A percentile compares a stretch with the other conserved stretches of the same genome.
phyloP scores from a whole-genome alignment of 1,140 invertebrate species.

The Drepana arcuata region DNA sequence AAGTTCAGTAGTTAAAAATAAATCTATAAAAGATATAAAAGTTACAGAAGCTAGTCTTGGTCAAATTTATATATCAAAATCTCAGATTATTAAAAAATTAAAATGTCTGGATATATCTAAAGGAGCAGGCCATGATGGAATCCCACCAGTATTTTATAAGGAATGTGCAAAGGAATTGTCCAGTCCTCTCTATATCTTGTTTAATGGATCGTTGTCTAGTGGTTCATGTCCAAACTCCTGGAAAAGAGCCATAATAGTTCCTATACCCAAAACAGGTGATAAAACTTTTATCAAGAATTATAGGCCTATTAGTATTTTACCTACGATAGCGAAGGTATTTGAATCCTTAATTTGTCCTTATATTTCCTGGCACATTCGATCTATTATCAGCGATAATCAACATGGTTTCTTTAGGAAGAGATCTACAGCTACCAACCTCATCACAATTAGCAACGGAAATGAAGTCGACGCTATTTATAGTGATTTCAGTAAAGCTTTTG shows the following conservation, averaged over 20 bases:
- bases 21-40: too few species aligned
- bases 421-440: conserved; percentile 2
- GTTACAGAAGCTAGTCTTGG: too few species aligned
- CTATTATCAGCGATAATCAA: conserved; percentile 1
- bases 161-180: conserved; percentile 1
- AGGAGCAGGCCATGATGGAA: conserved; percentile 2
- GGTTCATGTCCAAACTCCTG: conserved; percentile 3
- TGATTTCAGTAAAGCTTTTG: conserved; percentile 2
- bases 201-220: conserved; percentile 1
- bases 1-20: too few species aligned
- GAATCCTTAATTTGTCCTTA: background rate
- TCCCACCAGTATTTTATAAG: conserved; percentile 1
- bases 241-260: conserved; percentile 3
- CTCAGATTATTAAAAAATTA: too few species aligned
- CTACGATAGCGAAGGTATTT: conserved; percentile 3
- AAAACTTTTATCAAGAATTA: conserved; percentile 1
- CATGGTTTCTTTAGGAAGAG: conserved; percentile 7
- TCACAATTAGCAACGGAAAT: background rate
- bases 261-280: conserved; percentile 2
- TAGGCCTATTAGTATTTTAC: conserved; percentile 2
- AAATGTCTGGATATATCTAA: conserved; percentile 6
- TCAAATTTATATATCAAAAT: too few species aligned
- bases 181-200: conserved; percentile 1
- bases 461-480: background rate
- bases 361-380: conserved; percentile 2